Percentiles rank a stretch among this genome's conserved stretches.
These are phyloP conservation scores for Diadema setosum DNA, from an alignment of 35 echinoderm and acorn worm species.

Conservation along the genomic window DNA sequence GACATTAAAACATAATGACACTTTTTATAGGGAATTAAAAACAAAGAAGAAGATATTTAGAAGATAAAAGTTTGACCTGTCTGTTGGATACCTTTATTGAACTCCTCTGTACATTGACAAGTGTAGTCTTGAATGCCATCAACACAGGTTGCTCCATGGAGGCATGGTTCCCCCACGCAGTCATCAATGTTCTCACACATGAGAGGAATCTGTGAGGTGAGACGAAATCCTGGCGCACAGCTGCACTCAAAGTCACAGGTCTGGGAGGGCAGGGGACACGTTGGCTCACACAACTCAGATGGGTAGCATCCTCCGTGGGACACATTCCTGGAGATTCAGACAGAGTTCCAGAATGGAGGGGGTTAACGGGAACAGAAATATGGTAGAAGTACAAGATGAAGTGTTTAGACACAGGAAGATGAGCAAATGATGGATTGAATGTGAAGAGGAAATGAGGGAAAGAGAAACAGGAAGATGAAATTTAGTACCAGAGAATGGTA, in stretches of 20 bases:
- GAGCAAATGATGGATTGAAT: too few relatives aligned
- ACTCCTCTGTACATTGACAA: slow-evolving; percentile 85
- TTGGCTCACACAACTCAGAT: slow-evolving; percentile 77
- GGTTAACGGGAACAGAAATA: too few relatives aligned
- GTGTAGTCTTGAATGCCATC: slow-evolving; percentile 92
- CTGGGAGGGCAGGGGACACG: slow-evolving; percentile 64
- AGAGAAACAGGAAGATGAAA: too few relatives aligned
- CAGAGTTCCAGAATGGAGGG: too few relatives aligned
- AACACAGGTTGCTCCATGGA: slow-evolving; percentile 90
- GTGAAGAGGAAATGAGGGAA: too few relatives aligned
- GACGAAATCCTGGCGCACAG: slow-evolving; percentile 76
- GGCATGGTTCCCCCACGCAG: slow-evolving; percentile 74
- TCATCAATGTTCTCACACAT: slow-evolving; percentile 87
- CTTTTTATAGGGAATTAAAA: too few relatives aligned
- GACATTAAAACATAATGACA: too few relatives aligned
- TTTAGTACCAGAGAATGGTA: too few relatives aligned
- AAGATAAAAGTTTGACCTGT: too few relatives aligned
- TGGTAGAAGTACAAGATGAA: too few relatives aligned
- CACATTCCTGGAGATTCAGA: slow-evolving; percentile 58
- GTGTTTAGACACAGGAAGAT: too few relatives aligned
- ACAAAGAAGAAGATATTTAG: too few relatives aligned
- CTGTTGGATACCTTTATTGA: slow-evolving; percentile 83
- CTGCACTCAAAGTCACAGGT: slow-evolving; percentile 82
- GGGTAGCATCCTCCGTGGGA: slow-evolving; percentile 82
- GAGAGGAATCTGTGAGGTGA: slow-evolving; percentile 31